Evolutionary conservation across 2,113 vertebrate genomes (phyloP).

Genomic region (Otis tarda): DNA sequence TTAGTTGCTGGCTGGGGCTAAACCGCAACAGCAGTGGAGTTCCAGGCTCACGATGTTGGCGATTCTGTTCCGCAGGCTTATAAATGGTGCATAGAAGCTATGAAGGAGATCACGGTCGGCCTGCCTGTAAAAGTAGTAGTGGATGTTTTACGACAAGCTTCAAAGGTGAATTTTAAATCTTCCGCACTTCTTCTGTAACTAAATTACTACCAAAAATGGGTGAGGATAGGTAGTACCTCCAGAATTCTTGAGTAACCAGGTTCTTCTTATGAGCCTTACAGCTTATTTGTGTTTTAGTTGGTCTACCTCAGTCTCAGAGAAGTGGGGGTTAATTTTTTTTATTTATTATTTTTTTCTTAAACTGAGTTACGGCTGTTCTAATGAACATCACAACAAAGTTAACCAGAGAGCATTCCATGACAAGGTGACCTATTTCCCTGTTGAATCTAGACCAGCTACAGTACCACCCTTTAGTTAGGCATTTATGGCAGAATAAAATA

Average conservation of each 20-base stretch:
- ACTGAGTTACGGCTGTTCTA: background rate
- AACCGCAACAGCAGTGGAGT: background rate
- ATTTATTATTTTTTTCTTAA: background rate
- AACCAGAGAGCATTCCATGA: background rate
- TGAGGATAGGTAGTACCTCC: background rate
- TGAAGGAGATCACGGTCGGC: slow-evolving; percentile 94
- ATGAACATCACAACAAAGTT: rapidly evolving
- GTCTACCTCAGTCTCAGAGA: background rate
- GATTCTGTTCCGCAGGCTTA: slow-evolving; percentile 84
- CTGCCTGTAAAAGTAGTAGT: slow-evolving; percentile 96
- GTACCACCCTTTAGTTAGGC: background rate
- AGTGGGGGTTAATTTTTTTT: background rate
- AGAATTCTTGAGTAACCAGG: background rate
- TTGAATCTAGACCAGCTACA: background rate
- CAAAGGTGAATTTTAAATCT: slow-evolving; percentile 83
- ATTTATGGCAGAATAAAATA: background rate
- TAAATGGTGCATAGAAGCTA: slow-evolving; percentile 98
- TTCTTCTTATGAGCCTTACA: background rate
- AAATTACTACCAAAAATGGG: background rate
- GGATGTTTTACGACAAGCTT: slow-evolving; percentile 96
- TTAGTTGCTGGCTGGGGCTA: too few species aligned
- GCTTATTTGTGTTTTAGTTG: background rate
- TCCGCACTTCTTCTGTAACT: background rate
- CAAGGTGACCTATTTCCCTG: background rate
- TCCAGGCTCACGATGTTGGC: background rate